These are phyloP conservation scores for Berghia stephanieae DNA, from an alignment of 1,140 invertebrate genomes.

Conservation along the genomic window DNA sequence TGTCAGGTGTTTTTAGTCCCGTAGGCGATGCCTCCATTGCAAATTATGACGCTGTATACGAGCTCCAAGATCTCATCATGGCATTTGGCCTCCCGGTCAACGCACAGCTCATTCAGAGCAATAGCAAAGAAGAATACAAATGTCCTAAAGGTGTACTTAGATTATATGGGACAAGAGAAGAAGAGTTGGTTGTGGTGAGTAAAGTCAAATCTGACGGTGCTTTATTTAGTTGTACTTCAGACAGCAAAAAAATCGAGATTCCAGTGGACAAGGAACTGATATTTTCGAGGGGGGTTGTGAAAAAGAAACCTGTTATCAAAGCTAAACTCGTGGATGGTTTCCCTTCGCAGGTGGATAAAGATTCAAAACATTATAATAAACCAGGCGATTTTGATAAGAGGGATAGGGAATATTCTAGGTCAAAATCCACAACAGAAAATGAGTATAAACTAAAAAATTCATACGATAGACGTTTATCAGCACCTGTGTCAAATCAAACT, in stretches of 20 bases:
- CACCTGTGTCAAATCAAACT: too few species aligned
- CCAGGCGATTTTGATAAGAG: too few species aligned
- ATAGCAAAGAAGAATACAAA: slow-evolving; percentile 18
- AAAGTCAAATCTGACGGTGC: slow-evolving; percentile 31
- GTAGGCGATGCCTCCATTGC: slow-evolving; percentile 49
- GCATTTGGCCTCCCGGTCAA: slow-evolving; percentile 57
- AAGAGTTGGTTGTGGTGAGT: slow-evolving; percentile 46
- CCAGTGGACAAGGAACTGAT: slow-evolving; percentile 46
- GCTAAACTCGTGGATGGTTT: slow-evolving; percentile 10
- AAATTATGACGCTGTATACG: slow-evolving; percentile 61
- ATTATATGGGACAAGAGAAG: slow-evolving; percentile 48
- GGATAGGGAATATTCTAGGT: too few species aligned
- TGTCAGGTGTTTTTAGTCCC: slow-evolving; percentile 61
- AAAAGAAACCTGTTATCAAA: slow-evolving; percentile 37
- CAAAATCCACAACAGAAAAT: too few species aligned
- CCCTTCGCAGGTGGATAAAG: not conserved
- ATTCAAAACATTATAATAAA: too few species aligned
- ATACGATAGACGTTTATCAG: too few species aligned
- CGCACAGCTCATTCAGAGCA: slow-evolving; percentile 53
- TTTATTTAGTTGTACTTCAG: slow-evolving; percentile 5
- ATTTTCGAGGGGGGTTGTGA: slow-evolving; percentile 45
- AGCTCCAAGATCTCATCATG: slow-evolving; percentile 56
- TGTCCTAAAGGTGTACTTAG: slow-evolving; percentile 47
- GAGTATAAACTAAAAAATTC: too few species aligned
- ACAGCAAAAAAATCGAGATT: slow-evolving; percentile 45